A percentile compares a stretch with the other conserved stretches of the same genome.
Conservation (phyloP, 2,113 vertebrate species). For the Bubo bubo region DNA sequence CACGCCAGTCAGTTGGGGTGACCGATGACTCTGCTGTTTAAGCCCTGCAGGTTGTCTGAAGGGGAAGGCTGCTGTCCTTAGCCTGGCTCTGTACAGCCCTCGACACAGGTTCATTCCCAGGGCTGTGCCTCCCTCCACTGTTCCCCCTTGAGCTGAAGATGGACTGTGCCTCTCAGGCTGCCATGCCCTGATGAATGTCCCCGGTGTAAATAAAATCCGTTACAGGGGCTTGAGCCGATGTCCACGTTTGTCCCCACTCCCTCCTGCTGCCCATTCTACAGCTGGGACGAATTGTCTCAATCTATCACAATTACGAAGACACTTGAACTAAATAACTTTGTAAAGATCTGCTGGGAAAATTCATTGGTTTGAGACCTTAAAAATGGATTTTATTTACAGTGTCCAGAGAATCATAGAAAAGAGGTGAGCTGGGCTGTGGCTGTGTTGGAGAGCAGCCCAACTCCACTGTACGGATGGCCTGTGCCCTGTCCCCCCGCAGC, state of each 20-base stretch:
- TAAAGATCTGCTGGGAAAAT: conserved; percentile 58
- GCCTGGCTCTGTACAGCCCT: neutral
- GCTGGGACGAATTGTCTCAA: conserved; percentile 42
- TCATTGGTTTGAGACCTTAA: conserved; percentile 46
- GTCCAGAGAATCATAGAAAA: neutral
- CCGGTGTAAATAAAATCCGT: neutral
- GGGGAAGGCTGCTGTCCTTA: neutral
- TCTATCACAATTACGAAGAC: conserved; percentile 69
- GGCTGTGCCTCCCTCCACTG: neutral
- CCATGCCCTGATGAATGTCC: conserved; percentile 46
- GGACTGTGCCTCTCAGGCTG: conserved; percentile 55
- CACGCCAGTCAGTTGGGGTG: neutral
- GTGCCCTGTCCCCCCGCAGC: neutral
- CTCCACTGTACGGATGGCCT: neutral
- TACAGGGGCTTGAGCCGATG: neutral
- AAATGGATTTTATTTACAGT: conserved; percentile 60
- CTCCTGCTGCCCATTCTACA: conserved; percentile 9
- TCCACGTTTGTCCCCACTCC: neutral
- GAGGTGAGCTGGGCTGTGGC: neutral
- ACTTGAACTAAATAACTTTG: conserved; percentile 59
- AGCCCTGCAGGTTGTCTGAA: neutral
- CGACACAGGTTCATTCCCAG: neutral
- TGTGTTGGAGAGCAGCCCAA: neutral
- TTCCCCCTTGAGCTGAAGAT: conserved; percentile 1
- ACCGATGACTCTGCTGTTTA: neutral